These are phyloP conservation scores for Branchipolynoe longqiensis DNA, from an alignment of 2,888 invertebrate genomes.

Conservation along the genomic window DNA sequence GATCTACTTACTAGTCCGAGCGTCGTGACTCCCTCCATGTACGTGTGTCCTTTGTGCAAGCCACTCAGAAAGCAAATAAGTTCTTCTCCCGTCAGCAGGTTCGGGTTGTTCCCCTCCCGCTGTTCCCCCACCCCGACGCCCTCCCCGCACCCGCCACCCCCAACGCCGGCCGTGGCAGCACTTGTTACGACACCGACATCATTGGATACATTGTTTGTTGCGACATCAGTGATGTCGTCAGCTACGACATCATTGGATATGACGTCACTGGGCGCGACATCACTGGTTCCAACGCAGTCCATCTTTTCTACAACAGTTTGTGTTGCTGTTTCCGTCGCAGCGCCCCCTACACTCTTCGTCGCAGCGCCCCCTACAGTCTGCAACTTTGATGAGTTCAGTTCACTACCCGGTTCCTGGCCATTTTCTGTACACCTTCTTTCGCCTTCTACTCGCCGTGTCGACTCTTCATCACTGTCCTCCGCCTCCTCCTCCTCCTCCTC, in stretches of 20 bases:
- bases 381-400: not conserved
- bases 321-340: not conserved
- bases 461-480: conserved; percentile 25
- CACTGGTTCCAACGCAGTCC: not conserved
- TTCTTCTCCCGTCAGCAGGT: conserved; percentile 86
- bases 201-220: not conserved
- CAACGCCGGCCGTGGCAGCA: not conserved
- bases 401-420: not conserved
- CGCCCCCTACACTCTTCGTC: not conserved
- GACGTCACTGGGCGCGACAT: not conserved
- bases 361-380: not conserved
- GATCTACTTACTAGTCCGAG: conserved; percentile 84
- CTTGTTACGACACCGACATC: not conserved
- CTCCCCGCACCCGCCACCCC: not conserved
- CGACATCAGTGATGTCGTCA: not conserved
- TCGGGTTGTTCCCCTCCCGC: conserved; percentile 66
- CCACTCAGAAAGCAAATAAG: conserved; percentile 88
- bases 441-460: too few relatives aligned
- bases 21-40: conserved; percentile 62
- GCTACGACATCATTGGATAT: not conserved
- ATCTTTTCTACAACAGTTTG: not conserved
- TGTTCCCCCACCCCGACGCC: not conserved
- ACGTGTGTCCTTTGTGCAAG: conserved; percentile 82
- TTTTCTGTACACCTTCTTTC: not conserved
- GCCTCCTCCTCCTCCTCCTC: conserved; percentile 34